Base-by-base conservation (phyloP, 2,888 invertebrate genomes). In the Belgica antarctica region DNA sequence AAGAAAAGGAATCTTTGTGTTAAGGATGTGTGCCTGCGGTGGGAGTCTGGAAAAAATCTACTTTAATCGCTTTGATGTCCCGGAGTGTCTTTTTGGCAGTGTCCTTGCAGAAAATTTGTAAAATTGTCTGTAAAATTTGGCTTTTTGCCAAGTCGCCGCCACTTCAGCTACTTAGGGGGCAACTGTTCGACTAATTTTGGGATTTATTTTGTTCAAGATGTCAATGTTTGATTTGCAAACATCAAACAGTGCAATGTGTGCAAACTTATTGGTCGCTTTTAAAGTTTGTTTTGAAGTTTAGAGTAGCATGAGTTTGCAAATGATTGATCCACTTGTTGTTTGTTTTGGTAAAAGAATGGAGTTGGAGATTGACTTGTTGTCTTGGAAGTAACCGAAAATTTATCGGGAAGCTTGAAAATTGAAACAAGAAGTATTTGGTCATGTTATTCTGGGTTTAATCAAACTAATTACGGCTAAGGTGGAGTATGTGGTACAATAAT, bases 81-180 rank as follows among this genome's bases (percentile, higher is more conserved):
- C 8, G 19, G 25, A 12, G 57, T 47, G 68, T 68, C 57, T 34
- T 57, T 66, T 66, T n/a, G 19, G 17, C 47, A 47, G 19, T 19
- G 52, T 68, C 8, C 28, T 19, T 22, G n/a, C 19, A 41, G 19
- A 12, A 68, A 52, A 68, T 68, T 68, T 68, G 66, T 68, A 52
- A 57, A 63, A 68, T 47, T 27, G 66, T 46, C 28, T 68, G 52
- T 57, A 12, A 34, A 68, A 68, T 57, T 31, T 68, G 52, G 19
- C 15, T 12, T 41, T 12, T 41, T 3, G 15, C 52, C 19, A 17
- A 22, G 1, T 68, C n/a, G n/a, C n/a, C n/a, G n/a, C n/a, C n/a
- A n/a, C n/a, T n/a, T n/a, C n/a, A n/a, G 68, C 68, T 68, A 68
- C 68, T 68, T 68, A 68, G 31, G 68, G 57, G 68, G 68, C 19